These are phyloP conservation scores for Cheilosia vernalis DNA, from an alignment of 2,888 invertebrate genomes.

Conservation along the genomic window DNA sequence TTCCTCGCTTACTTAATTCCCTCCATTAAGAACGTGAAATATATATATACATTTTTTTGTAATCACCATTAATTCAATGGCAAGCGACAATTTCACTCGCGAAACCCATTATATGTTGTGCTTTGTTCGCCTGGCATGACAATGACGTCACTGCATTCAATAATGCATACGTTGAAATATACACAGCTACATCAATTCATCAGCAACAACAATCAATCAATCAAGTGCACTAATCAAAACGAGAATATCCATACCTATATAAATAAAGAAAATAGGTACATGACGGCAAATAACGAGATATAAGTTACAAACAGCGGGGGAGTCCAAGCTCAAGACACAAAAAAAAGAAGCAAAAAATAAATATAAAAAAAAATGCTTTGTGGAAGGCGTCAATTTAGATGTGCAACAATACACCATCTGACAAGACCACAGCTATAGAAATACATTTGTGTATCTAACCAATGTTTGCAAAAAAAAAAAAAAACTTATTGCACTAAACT, in stretches of 20 bases:
- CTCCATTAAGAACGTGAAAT: not conserved
- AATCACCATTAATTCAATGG: not conserved
- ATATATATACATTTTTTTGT: not conserved
- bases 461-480: constrained; percentile 37
- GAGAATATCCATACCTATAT: not conserved
- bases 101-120: not conserved
- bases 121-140: not conserved
- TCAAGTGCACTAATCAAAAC: constrained; percentile 48
- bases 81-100: constrained; percentile 10
- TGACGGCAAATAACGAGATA: not conserved
- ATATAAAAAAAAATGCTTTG: constrained; percentile 22
- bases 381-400: constrained; percentile 66
- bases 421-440: constrained; percentile 15
- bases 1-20: too few relatives aligned
- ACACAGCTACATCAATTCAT: constrained; percentile 57
- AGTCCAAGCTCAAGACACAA: constrained; percentile 14
- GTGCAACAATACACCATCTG: constrained; percentile 34
- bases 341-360: constrained; percentile 1
- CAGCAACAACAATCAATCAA: constrained; percentile 64
- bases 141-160: constrained; percentile 20
- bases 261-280: not conserved
- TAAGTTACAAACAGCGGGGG: constrained; percentile 50
- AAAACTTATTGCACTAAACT: constrained; percentile 44
- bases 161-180: constrained; percentile 17
- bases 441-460: constrained; percentile 33